A percentile compares a stretch with the other conserved stretches of the same genome.
Conservation (phyloP, 2,797 vertebrate genomes). For the Periophthalmus magnuspinnatus region DNA sequence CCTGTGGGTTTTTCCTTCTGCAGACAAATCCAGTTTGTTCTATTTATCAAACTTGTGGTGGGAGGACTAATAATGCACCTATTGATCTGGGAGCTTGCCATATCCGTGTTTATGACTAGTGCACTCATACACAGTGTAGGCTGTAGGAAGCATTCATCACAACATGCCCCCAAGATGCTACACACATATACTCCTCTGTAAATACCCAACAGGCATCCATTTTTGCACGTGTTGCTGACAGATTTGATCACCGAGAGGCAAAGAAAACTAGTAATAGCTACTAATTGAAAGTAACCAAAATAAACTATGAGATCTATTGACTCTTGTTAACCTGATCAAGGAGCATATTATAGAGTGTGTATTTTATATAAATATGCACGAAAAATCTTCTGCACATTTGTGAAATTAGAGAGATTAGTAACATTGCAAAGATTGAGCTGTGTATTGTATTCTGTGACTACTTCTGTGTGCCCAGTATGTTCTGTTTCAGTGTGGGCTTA, state of each 20-base stretch:
- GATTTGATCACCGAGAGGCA: too few species aligned
- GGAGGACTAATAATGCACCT: slow-evolving; percentile 39
- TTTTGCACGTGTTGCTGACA: too few species aligned
- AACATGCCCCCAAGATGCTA: slow-evolving; percentile 17
- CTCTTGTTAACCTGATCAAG: too few species aligned
- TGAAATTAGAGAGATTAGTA: background rate
- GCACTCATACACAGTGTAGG: slow-evolving; percentile 16
- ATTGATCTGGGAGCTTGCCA: slow-evolving; percentile 42
- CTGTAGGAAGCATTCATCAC: slow-evolving; percentile 40
- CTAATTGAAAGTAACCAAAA: too few species aligned
- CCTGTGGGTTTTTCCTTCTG: slow-evolving; percentile 5
- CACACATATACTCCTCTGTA: slow-evolving; percentile 8
- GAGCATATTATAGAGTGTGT: too few species aligned
- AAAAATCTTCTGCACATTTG: too few species aligned
- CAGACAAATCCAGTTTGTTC: slow-evolving; percentile 36
- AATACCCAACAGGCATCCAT: background rate
- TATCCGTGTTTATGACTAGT: slow-evolving; percentile 45
- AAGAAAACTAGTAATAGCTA: too few species aligned
- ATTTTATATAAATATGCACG: too few species aligned
- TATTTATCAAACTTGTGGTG: slow-evolving; percentile 44
- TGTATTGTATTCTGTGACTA: background rate
- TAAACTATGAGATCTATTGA: too few species aligned
- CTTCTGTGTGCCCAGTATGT: background rate
- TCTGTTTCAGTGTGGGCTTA: background rate
- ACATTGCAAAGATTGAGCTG: background rate